These are phyloP conservation scores for Rutilus rutilus DNA, from an alignment of 2,113 vertebrate species.

Conservation along the genomic window DNA sequence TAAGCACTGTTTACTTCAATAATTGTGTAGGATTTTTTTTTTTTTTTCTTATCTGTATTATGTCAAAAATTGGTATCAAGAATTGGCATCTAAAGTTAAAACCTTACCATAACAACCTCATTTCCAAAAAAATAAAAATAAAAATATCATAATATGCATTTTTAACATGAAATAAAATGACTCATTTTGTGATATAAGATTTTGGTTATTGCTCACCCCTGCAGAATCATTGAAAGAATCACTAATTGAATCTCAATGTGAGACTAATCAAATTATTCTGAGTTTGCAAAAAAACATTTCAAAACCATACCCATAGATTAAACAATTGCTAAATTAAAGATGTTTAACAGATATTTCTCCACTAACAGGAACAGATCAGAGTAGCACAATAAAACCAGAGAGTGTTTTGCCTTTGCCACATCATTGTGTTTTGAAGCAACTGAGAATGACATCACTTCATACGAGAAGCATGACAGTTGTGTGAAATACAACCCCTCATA, in stretches of 20 bases:
- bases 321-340: background rate
- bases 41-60: background rate
- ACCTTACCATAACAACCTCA: no score
- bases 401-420: background rate
- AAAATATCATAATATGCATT: no score
- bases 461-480: background rate
- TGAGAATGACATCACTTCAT: background rate
- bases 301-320: background rate
- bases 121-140: no score
- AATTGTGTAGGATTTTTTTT: background rate
- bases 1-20: no score
- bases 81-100: background rate
- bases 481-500: slow-evolving; percentile 3
- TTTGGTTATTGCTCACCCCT: background rate
- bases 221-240: no score
- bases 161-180: no score
- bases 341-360: background rate
- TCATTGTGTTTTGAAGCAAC: background rate
- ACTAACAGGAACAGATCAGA: background rate
- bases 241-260: background rate
- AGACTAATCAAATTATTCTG: background rate
- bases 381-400: background rate
- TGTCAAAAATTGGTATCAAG: background rate
- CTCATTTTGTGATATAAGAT: background rate
- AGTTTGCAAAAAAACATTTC: background rate